These are phyloP conservation scores for Solenopsis fugax DNA, from an alignment of 1,140 invertebrate genomes.

Conservation along the genomic window DNA sequence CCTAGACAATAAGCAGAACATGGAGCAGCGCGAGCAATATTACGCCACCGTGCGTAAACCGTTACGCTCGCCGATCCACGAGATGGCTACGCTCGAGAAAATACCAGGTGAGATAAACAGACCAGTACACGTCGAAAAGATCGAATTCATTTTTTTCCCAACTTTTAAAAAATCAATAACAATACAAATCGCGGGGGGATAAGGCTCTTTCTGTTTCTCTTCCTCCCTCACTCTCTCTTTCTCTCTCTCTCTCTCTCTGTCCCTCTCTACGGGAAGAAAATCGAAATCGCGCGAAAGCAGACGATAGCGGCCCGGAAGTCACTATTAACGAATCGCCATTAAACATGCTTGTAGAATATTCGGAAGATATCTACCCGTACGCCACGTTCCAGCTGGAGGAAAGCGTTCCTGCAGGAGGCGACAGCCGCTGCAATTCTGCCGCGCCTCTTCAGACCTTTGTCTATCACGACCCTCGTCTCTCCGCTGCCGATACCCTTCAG, in stretches of 20 bases:
- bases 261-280: background rate
- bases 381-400: conserved; percentile 94
- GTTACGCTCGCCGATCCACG: conserved; percentile 86
- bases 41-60: conserved; percentile 88
- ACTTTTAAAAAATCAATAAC: background rate
- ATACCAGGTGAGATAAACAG: conserved; percentile 85
- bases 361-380: conserved; percentile 96
- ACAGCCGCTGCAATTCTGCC: conserved; percentile 96
- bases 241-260: background rate
- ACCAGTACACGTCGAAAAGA: background rate
- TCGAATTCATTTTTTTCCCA: background rate
- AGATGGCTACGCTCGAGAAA: conserved; percentile 86
- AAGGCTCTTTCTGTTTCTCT: background rate
- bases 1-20: conserved; percentile 88
- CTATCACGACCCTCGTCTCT: conserved; percentile 92
- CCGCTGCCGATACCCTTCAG: conserved; percentile 87
- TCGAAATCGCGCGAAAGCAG: background rate
- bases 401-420: conserved; percentile 94
- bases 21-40: conserved; percentile 87
- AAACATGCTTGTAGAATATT: conserved; percentile 90
- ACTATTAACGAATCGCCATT: conserved; percentile 13
- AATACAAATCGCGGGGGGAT: background rate
- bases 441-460: conserved; percentile 95
- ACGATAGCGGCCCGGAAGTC: background rate
- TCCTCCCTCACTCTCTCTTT: background rate